These are phyloP conservation scores for Melolontha melolontha DNA, from an alignment of 2,888 invertebrate species.

Conservation along the genomic window DNA sequence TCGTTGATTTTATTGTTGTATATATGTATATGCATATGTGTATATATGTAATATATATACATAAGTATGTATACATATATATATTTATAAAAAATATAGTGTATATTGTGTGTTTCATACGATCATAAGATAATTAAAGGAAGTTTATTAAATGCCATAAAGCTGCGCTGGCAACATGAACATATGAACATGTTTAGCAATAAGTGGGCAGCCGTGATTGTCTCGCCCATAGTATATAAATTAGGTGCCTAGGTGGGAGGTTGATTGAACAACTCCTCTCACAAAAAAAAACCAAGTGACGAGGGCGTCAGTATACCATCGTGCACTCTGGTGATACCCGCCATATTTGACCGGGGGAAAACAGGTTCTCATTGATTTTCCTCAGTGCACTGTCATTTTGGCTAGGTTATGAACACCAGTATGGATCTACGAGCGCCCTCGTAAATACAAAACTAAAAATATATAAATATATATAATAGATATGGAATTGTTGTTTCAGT, in stretches of 20 bases:
- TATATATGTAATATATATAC: too few relatives aligned
- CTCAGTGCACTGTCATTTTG: slow-evolving; percentile 56
- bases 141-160: slow-evolving; percentile 37
- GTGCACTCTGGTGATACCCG: slow-evolving; percentile 57
- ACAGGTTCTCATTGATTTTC: slow-evolving; percentile 14
- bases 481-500: slow-evolving; percentile 34
- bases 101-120: slow-evolving; percentile 54
- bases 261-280: slow-evolving; percentile 51
- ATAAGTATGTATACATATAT: slow-evolving; percentile 50
- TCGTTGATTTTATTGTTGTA: slow-evolving; percentile 61
- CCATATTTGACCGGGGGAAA: slow-evolving; percentile 45
- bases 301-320: slow-evolving; percentile 56
- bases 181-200: slow-evolving; percentile 63
- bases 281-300: slow-evolving; percentile 44
- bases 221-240: slow-evolving; percentile 62
- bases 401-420: slow-evolving; percentile 49
- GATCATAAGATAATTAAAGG: slow-evolving; percentile 42
- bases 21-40: slow-evolving; percentile 23
- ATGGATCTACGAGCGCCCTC: slow-evolving; percentile 56
- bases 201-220: slow-evolving; percentile 61
- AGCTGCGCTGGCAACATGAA: slow-evolving; percentile 60
- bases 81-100: slow-evolving; percentile 54
- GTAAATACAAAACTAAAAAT: slow-evolving; percentile 35
- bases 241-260: slow-evolving; percentile 65
- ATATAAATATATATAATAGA: slow-evolving; percentile 49